Evolutionary conservation across 2,888 invertebrate species (phyloP).

Genomic region (Brenthis ino): DNA sequence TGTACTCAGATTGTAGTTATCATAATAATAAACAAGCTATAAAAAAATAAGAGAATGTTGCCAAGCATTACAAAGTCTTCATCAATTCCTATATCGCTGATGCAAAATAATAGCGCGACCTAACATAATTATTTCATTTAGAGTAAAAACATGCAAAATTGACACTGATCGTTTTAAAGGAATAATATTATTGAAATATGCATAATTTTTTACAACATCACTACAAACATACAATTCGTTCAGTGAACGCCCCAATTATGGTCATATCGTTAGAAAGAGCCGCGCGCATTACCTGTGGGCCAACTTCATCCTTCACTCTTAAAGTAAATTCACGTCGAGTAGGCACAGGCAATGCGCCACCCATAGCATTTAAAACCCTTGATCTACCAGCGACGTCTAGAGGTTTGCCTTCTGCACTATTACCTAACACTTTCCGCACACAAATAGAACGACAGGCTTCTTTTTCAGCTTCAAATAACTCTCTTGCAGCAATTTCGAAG

Average conservation of each 20-base stretch:
- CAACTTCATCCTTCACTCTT: slow-evolving; percentile 63
- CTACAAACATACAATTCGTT: slow-evolving; percentile 73
- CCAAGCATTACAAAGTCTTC: too few relatives aligned
- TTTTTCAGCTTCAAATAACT: slow-evolving; percentile 67
- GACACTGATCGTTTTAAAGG: too few relatives aligned
- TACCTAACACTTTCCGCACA: slow-evolving; percentile 60
- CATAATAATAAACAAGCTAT: slow-evolving; percentile 1
- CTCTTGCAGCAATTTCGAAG: slow-evolving; percentile 68
- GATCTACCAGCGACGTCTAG: slow-evolving; percentile 63
- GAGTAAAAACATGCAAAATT: too few relatives aligned
- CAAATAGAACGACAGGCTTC: slow-evolving; percentile 62
- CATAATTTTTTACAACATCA: slow-evolving; percentile 25
- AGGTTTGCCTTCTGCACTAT: slow-evolving; percentile 57
- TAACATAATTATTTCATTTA: too few relatives aligned
- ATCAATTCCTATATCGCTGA: slow-evolving; percentile 6
- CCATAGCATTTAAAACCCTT: slow-evolving; percentile 58
- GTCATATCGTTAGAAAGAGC: slow-evolving; percentile 69
- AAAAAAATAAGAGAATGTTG: background rate
- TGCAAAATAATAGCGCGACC: background rate
- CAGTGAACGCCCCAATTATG: slow-evolving; percentile 72
- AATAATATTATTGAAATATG: background rate
- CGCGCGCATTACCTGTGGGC: slow-evolving; percentile 71
- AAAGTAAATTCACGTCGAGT: slow-evolving; percentile 69
- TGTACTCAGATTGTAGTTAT: background rate
- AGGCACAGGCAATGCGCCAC: slow-evolving; percentile 62